Conservation (phyloP, 2,113 vertebrate species). For the Anarrhichthys ocellatus region DNA sequence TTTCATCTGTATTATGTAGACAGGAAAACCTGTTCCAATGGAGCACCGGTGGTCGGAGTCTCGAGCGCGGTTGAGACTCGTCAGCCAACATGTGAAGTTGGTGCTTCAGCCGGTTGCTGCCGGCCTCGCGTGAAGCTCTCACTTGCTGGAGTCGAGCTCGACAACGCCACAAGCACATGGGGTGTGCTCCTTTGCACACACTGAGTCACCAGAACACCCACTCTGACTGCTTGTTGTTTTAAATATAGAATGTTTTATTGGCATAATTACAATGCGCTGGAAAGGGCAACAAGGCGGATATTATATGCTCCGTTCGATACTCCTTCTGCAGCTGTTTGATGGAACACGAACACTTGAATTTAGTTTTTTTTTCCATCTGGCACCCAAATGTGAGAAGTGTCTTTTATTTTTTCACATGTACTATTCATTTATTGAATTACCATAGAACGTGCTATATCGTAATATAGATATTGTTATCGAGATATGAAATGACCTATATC, state of each 20-base stretch:
- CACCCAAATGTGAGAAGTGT: conserved; percentile 7
- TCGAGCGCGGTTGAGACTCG: conserved; percentile 4
- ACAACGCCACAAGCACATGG: conserved; percentile 30
- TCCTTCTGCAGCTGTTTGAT: conserved; percentile 33
- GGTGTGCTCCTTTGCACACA: conserved; percentile 46
- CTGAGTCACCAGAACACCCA: conserved; percentile 70
- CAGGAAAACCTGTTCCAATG: conserved; percentile 22
- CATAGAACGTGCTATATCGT: not conserved
- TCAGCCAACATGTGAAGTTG: conserved; percentile 4
- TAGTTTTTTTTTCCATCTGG: not conserved
- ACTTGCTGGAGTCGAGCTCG: conserved; percentile 27
- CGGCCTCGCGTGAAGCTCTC: conserved; percentile 28
- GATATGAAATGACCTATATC: too few relatives aligned
- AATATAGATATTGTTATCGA: not conserved
- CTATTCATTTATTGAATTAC: not conserved
- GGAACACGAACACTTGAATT: not conserved
- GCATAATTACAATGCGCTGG: conserved; percentile 68
- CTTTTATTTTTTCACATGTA: not conserved
- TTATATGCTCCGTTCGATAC: conserved; percentile 57
- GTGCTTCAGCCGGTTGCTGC: conserved; percentile 15
- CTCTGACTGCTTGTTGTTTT: conserved; percentile 76
- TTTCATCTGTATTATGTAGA: conserved; percentile 56
- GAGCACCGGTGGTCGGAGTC: conserved; percentile 28
- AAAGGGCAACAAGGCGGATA: conserved; percentile 55
- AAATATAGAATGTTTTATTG: conserved; percentile 78